These are phyloP conservation scores for Leptocoma aspasia DNA, from an alignment of 2,113 vertebrate genomes.

Conservation along the genomic window DNA sequence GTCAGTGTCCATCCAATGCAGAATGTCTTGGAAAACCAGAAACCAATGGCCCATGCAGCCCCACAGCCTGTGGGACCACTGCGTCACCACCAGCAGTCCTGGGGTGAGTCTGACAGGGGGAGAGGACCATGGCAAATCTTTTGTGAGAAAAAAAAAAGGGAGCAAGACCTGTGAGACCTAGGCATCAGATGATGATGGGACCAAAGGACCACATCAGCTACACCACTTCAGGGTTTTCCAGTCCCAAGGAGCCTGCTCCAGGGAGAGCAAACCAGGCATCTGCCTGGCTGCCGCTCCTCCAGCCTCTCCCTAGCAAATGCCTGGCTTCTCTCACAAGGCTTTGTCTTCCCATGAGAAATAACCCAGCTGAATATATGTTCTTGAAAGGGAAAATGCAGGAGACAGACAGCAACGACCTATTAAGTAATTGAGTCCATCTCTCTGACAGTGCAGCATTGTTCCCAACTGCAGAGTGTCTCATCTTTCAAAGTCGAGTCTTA, in stretches of 20 bases:
- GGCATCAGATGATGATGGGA: not conserved
- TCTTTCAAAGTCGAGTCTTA: conserved; percentile 4
- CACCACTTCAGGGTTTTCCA: not conserved
- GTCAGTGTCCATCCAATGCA: not conserved
- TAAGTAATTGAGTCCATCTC: conserved; percentile 59
- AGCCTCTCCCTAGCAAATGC: not conserved
- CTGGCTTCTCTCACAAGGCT: not conserved
- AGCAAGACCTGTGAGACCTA: rapidly evolving
- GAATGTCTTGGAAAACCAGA: not conserved
- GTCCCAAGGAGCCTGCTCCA: not conserved
- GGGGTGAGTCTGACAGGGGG: not conserved
- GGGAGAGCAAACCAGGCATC: not conserved
- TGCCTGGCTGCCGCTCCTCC: not conserved
- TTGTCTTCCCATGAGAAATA: conserved; percentile 56
- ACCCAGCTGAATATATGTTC: conserved; percentile 42
- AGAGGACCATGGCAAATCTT: not conserved
- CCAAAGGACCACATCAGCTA: not conserved
- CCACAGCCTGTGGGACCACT: not conserved
- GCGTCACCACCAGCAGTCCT: not conserved
- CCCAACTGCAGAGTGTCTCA: not conserved
- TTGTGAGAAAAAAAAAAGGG: not conserved
- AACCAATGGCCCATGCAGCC: not conserved
- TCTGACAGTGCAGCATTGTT: conserved; percentile 53
- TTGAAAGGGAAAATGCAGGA: conserved; percentile 44
- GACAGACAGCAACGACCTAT: conserved; percentile 53